Conservation (phyloP, 1,140 invertebrate species). For the Lepidurus couesii region DNA sequence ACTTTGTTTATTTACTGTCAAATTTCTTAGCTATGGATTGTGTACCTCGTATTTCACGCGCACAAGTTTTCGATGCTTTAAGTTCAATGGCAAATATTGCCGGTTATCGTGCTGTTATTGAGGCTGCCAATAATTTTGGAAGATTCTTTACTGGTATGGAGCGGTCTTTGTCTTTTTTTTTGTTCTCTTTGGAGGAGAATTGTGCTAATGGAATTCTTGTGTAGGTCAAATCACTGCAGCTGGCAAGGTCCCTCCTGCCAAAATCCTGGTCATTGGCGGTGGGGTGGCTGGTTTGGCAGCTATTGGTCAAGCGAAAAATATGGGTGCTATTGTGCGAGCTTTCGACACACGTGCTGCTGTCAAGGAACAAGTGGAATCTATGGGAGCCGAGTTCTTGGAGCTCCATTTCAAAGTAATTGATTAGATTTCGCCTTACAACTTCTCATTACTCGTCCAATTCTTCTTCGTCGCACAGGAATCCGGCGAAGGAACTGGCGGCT, state of each 20-base stretch:
- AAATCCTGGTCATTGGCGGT: constrained; percentile 79
- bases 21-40: constrained; percentile 64
- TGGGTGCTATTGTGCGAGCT: constrained; percentile 80
- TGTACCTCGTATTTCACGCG: constrained; percentile 72
- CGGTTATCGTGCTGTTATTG: constrained; percentile 81
- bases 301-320: constrained; percentile 75
- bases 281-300: constrained; percentile 82
- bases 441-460: neutral
- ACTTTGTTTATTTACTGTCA: constrained; percentile 37
- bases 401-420: constrained; percentile 59
- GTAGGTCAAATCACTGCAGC: constrained; percentile 78
- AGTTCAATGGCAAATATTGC: constrained; percentile 90
- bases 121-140: constrained; percentile 82
- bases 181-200: neutral
- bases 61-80: constrained; percentile 82
- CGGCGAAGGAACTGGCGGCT: constrained; percentile 74
- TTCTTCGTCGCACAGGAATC: constrained; percentile 58
- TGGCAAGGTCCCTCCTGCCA: constrained; percentile 76
- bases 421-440: neutral
- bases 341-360: constrained; percentile 82
- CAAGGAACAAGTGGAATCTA: constrained; percentile 83
- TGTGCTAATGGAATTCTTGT: constrained; percentile 16
- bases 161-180: neutral
- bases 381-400: constrained; percentile 80
- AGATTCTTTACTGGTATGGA: constrained; percentile 72